Evolutionary conservation across 2,113 vertebrate genomes (phyloP).

Genomic region (Tetrao urogallus): DNA sequence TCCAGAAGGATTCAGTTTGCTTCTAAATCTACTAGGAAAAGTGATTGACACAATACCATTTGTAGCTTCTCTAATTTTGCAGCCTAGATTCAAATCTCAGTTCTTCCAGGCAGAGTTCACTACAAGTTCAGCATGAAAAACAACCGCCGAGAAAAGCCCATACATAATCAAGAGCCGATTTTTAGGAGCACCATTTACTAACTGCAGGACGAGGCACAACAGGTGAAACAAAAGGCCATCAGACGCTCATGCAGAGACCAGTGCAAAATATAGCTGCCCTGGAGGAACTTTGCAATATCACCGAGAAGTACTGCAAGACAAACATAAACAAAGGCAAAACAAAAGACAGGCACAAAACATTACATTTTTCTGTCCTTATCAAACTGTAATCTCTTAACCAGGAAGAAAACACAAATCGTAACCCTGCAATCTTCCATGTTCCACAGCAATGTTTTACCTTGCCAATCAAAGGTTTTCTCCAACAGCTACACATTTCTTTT

Average conservation of each 20-base stretch:
- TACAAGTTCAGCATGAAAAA: neutral
- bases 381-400: neutral
- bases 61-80: constrained; percentile 2
- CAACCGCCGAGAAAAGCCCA: neutral
- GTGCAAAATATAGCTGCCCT: neutral
- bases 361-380: neutral
- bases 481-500: neutral
- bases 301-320: neutral
- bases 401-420: neutral
- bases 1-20: neutral
- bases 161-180: neutral
- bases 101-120: neutral
- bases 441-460: neutral
- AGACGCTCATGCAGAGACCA: neutral
- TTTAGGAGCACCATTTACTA: neutral
- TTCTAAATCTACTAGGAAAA: neutral
- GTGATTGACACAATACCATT: neutral
- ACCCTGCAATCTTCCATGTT: neutral
- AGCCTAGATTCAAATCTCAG: neutral
- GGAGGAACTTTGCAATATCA: neutral
- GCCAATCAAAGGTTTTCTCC: neutral
- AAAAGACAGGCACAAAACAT: fast-evolving
- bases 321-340: neutral
- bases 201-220: neutral
- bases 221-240: neutral